Evolutionary conservation across 1,140 invertebrate genomes (phyloP).

Genomic region (Macrocentrus cingulum): DNA sequence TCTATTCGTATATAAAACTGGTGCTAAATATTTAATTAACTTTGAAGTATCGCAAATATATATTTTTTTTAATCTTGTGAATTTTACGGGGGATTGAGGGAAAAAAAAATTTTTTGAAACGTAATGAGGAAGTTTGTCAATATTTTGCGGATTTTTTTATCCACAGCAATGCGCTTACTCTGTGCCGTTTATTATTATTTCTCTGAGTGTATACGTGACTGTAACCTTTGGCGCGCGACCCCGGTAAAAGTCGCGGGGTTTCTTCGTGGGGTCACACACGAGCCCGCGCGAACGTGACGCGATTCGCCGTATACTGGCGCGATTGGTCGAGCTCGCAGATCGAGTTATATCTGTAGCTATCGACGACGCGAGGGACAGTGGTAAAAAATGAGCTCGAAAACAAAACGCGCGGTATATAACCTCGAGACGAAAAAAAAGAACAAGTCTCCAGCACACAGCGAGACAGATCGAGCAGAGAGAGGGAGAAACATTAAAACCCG

Average conservation of each 20-base stretch:
- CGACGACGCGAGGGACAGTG: neutral
- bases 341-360: slow-evolving; percentile 18
- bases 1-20: no score
- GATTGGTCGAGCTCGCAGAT: slow-evolving; percentile 13
- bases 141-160: no score
- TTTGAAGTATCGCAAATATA: no score
- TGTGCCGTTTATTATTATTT: slow-evolving; percentile 7
- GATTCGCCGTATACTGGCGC: slow-evolving; percentile 8
- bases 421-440: slow-evolving; percentile 5
- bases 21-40: no score
- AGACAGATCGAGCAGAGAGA: slow-evolving; percentile 5
- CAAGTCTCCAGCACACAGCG: neutral
- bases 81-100: no score
- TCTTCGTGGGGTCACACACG: slow-evolving; percentile 13
- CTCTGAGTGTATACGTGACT: slow-evolving; percentile 22
- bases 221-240: slow-evolving; percentile 16
- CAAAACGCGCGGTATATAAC: no score
- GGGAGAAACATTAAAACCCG: slow-evolving; percentile 12
- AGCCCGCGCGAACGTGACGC: slow-evolving; percentile 21
- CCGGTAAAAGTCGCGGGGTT: slow-evolving; percentile 4
- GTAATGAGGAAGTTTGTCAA: no score
- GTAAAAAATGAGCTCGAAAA: neutral
- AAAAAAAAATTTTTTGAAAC: no score
- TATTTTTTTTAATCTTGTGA: no score
- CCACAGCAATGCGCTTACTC: no score